Evolutionary conservation across 2,797 vertebrate species (phyloP).

Genomic region (Macrochelys suwanniensis): DNA sequence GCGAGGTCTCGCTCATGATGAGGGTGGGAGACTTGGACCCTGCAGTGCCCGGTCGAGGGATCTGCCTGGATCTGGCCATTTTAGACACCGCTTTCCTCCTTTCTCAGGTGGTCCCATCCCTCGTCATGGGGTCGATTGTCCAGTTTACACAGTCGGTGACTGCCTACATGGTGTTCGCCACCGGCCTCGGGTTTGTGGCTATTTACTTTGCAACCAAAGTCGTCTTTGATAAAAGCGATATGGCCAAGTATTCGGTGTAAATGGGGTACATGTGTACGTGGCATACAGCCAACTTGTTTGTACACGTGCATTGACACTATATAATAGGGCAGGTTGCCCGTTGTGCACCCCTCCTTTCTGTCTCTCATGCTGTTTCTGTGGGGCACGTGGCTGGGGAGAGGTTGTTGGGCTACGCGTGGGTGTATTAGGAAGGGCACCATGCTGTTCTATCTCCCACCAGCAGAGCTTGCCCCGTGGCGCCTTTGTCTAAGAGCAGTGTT

Average conservation of each 20-base stretch:
- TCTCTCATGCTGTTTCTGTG: background rate
- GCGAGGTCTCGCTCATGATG: slow-evolving; percentile 76
- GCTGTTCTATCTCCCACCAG: background rate
- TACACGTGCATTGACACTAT: fast-evolving
- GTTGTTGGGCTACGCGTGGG: slow-evolving; percentile 63
- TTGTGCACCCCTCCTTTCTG: background rate
- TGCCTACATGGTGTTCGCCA: slow-evolving; percentile 86
- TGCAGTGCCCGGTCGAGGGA: slow-evolving; percentile 77
- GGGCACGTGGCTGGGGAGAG: background rate
- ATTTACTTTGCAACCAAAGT: slow-evolving; percentile 87
- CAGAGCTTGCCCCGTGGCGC: slow-evolving; percentile 57
- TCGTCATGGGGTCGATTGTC: slow-evolving; percentile 87
- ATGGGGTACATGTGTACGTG: fast-evolving
- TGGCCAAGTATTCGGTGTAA: slow-evolving; percentile 78
- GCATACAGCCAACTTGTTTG: fast-evolving
- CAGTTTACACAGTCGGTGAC: slow-evolving; percentile 87
- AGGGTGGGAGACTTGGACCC: slow-evolving; percentile 72
- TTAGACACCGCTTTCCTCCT: slow-evolving; percentile 90
- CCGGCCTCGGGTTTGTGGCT: slow-evolving; percentile 85
- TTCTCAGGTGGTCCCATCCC: slow-evolving; percentile 89
- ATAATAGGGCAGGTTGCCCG: fast-evolving
- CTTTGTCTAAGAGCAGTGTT: slow-evolving; percentile 17
- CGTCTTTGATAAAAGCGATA: slow-evolving; percentile 85
- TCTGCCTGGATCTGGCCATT: slow-evolving; percentile 90
- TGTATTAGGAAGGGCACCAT: slow-evolving; percentile 20